Evolutionary conservation across 2,888 invertebrate species (phyloP).

Genomic region (Cheilosia vernalis): DNA sequence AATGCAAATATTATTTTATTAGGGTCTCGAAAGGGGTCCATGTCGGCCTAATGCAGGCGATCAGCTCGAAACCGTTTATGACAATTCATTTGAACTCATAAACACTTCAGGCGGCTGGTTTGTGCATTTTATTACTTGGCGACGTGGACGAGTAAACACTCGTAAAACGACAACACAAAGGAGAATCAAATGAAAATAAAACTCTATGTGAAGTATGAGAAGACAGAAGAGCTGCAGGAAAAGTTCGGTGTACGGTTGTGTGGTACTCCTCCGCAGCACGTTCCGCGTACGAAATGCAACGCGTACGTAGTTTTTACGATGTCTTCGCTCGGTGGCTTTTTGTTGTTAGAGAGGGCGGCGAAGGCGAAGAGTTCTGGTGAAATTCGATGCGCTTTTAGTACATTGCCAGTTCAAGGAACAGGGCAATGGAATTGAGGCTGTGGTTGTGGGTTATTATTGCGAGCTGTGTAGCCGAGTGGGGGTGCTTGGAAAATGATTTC

Average conservation of each 20-base stretch:
- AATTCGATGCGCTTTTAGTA: constrained; percentile 53
- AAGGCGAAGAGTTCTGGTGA: constrained; percentile 31
- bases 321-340: constrained; percentile 50
- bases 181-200: constrained; percentile 22
- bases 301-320: constrained; percentile 37
- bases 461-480: neutral
- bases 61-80: constrained; percentile 31
- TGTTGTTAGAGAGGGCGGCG: constrained; percentile 13
- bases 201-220: constrained; percentile 7
- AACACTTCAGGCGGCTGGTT: constrained; percentile 51
- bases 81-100: constrained; percentile 62
- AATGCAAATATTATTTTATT: constrained; percentile 61
- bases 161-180: constrained; percentile 42
- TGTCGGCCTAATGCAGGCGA: constrained; percentile 15
- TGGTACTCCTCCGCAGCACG: constrained; percentile 36
- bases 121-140: constrained; percentile 50
- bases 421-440: constrained; percentile 21
- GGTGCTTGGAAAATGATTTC: constrained; percentile 13
- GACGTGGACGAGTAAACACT: constrained; percentile 55
- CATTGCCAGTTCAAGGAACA: constrained; percentile 30
- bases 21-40: constrained; percentile 41
- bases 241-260: constrained; percentile 2
- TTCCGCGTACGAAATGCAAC: constrained; percentile 32
- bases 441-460: constrained; percentile 6
- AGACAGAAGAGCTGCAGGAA: neutral